These are phyloP conservation scores for Epirrita christyi DNA, from an alignment of 2,888 invertebrate genomes.

Conservation along the genomic window DNA sequence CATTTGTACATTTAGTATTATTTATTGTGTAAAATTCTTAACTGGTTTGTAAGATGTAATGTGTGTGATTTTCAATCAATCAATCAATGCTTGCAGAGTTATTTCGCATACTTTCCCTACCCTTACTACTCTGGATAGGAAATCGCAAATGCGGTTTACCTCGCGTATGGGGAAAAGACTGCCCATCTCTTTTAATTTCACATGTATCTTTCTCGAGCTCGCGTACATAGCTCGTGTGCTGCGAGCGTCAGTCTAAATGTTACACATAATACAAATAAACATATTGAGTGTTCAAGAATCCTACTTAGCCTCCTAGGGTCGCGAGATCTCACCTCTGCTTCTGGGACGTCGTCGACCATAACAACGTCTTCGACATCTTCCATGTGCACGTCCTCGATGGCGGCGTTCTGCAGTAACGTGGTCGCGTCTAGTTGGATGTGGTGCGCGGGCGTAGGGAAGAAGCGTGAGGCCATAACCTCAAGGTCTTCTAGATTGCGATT, in stretches of 20 bases:
- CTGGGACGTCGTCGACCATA: conserved; percentile 64
- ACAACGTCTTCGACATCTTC: conserved; percentile 86
- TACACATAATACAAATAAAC: no score
- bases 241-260: no score
- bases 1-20: no score
- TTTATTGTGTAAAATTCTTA: no score
- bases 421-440: conserved; percentile 93
- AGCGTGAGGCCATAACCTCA: conserved; percentile 87
- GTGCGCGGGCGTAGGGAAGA: conserved; percentile 92
- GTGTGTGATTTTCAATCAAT: no score
- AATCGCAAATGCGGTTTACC: background rate
- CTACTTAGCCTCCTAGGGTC: background rate
- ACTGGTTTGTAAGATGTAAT: no score
- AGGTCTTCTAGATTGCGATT: conserved; percentile 92
- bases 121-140: background rate
- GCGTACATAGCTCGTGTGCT: no score
- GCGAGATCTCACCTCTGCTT: conserved; percentile 73
- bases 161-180: background rate
- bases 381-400: conserved; percentile 94
- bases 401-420: conserved; percentile 92
- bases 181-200: no score
- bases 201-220: no score
- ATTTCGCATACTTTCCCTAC: no score
- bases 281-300: no score
- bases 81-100: no score